phyloP scores from a whole-genome alignment of 1,140 invertebrate genomes.

The Ceratoteleas bidentatus region DNA sequence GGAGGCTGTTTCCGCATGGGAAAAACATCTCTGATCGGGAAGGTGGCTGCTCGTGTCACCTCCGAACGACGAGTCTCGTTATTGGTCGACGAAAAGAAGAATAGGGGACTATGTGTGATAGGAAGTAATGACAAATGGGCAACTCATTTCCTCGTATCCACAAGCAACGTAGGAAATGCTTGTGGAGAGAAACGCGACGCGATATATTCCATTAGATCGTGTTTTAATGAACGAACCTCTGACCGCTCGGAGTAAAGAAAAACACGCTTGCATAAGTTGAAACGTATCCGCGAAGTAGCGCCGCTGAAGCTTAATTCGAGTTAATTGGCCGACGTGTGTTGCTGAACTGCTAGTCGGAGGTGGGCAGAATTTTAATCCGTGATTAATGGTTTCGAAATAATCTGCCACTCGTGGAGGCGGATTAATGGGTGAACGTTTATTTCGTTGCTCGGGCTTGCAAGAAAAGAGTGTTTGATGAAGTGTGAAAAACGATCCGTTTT shows the following conservation, averaged over 20 bases:
- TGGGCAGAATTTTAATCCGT: conserved; percentile 1
- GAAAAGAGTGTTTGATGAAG: background rate
- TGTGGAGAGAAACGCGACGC: too few relatives aligned
- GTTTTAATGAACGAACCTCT: conserved; percentile 21
- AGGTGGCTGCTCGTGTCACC: conserved; percentile 45
- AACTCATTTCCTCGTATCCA: conserved; percentile 26
- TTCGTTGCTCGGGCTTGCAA: conserved; percentile 3
- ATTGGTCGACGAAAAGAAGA: conserved; percentile 37
- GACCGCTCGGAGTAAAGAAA: background rate
- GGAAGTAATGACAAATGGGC: conserved; percentile 41
- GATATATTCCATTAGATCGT: conserved; percentile 6
- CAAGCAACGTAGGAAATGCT: background rate
- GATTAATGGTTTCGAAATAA: conserved; percentile 2
- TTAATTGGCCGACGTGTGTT: too few relatives aligned
- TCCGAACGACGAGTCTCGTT: conserved; percentile 41
- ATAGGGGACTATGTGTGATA: conserved; percentile 26
- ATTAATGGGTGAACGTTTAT: conserved; percentile 1
- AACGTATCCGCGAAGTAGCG: background rate
- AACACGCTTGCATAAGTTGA: background rate
- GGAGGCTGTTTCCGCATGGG: conserved; percentile 50
- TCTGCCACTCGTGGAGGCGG: background rate
- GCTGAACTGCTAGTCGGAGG: background rate
- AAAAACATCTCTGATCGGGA: conserved; percentile 55
- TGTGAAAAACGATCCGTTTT: background rate
- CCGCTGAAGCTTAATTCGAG: background rate